phyloP scores from a whole-genome alignment of 1,140 invertebrate species.

The Zaprionus gabonicus region DNA sequence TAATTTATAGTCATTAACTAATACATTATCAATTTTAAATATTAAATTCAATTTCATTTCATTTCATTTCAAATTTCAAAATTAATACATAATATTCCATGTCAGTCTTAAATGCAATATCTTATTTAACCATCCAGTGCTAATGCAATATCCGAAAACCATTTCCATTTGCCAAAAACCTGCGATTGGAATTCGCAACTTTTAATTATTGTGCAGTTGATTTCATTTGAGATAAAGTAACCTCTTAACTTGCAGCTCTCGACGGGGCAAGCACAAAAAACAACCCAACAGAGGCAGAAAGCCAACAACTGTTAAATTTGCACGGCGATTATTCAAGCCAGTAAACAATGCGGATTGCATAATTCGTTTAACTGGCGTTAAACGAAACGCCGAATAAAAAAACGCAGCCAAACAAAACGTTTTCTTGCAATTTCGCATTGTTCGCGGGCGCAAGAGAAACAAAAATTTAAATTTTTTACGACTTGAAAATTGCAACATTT shows the following conservation, averaged over 20 bases:
- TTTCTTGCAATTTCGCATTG: slow-evolving; percentile 61
- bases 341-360: slow-evolving; percentile 62
- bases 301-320: slow-evolving; percentile 28
- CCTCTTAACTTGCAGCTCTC: slow-evolving; percentile 41
- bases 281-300: background rate
- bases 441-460: slow-evolving; percentile 17
- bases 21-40: no score
- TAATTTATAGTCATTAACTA: background rate
- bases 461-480: slow-evolving; percentile 65
- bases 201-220: slow-evolving; percentile 41
- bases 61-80: background rate
- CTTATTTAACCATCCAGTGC: background rate
- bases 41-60: background rate
- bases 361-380: slow-evolving; percentile 47
- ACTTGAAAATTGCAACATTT: slow-evolving; percentile 78
- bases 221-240: slow-evolving; percentile 65
- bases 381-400: slow-evolving; percentile 33
- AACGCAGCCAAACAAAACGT: slow-evolving; percentile 27
- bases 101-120: background rate
- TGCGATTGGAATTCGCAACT: slow-evolving; percentile 23
- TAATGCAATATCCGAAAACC: slow-evolving; percentile 6
- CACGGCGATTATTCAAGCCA: slow-evolving; percentile 50
- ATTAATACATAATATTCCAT: background rate
- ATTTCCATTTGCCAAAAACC: slow-evolving; percentile 1
- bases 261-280: slow-evolving; percentile 21